Evolutionary conservation across 1,140 invertebrate genomes (phyloP).

Genomic region (Drosophila serrata): DNA sequence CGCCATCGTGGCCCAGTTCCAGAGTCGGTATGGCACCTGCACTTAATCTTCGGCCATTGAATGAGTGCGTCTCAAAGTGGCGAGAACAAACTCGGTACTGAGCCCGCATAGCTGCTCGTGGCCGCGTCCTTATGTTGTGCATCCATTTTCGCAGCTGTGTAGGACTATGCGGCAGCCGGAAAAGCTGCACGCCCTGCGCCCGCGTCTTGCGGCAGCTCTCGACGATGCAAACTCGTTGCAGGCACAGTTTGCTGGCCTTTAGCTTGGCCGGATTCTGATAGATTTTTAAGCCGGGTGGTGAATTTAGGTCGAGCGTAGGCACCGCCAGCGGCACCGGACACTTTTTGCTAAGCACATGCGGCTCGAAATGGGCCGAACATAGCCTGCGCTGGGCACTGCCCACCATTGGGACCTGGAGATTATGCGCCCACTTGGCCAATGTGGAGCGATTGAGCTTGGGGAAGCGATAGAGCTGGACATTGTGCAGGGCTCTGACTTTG

Average conservation of each 20-base stretch:
- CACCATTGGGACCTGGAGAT: slow-evolving; percentile 72
- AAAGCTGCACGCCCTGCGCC: slow-evolving; percentile 74
- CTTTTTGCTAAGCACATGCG: slow-evolving; percentile 77
- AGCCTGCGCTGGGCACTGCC: slow-evolving; percentile 73
- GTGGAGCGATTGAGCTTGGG: slow-evolving; percentile 76
- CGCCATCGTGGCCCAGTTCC: slow-evolving; percentile 71
- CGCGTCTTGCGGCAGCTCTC: slow-evolving; percentile 70
- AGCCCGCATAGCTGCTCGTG: slow-evolving; percentile 48
- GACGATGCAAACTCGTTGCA: slow-evolving; percentile 75
- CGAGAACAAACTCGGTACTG: slow-evolving; percentile 74
- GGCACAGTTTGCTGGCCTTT: slow-evolving; percentile 67
- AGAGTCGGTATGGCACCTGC: slow-evolving; percentile 76
- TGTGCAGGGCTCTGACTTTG: slow-evolving; percentile 69
- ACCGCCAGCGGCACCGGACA: slow-evolving; percentile 78
- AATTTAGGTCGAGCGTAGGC: slow-evolving; percentile 75
- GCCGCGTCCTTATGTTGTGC: slow-evolving; percentile 71
- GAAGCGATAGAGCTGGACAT: slow-evolving; percentile 79
- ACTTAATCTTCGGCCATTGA: slow-evolving; percentile 67
- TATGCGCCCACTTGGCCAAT: slow-evolving; percentile 78
- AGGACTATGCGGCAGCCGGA: slow-evolving; percentile 74
- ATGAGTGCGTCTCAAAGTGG: slow-evolving; percentile 79
- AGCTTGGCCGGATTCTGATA: slow-evolving; percentile 81
- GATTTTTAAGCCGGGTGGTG: slow-evolving; percentile 73
- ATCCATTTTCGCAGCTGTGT: slow-evolving; percentile 76
- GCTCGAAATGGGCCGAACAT: slow-evolving; percentile 77